Evolutionary conservation across 1,140 invertebrate species (phyloP), one percentile per base, ranked within the genome.

Genomic region (Eupeodes corollae): DNA sequence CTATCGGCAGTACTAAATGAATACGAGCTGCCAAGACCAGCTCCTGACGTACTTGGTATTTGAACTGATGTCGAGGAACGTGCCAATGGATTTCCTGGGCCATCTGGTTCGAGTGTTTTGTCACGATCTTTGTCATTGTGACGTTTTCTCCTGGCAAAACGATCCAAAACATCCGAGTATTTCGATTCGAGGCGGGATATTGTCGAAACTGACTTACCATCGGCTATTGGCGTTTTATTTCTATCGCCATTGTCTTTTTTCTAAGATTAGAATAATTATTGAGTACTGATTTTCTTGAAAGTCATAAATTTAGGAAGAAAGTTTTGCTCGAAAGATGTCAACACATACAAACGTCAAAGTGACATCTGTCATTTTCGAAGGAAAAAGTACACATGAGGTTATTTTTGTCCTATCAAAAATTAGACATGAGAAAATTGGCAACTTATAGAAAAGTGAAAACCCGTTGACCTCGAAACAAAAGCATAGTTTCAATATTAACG

Each of bases 111-210:
- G 21, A 81, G 57, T 0, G 80, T 82, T 26, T 26, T 26, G 8
- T 26, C 21, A 5, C 21, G 21, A 26, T 26, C 21, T 26, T 26
- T 26, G 21, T 26, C 21, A 26, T 26, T 26, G 21, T 26, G 21
- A 26, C 21, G 21, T 26, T 26, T 26, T 52, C 75, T 68, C 13
- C 70, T 64, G 1, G 78, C 76, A 44, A 83, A 78, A 50, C 75
- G 75, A 51, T 86, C 83, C 49, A 86, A 69, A 15, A 84, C 74
- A 10, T 79, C 74, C 10, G 79, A 78, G 65, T 86, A 86, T 65
- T 86, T 86, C 54, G 85, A 81, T 63, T 85, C 83, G 47, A 84
- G 61, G 2, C 82, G 75, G 48, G 67, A 79, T n/a, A 82, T 70
- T 2, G 79, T 77, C 15, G 64, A 63, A 39, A 54, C 39, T 37